Evolutionary conservation across 2,888 invertebrate genomes (phyloP), one percentile per base, ranked within the genome.

Genomic region (Podotricha telesiphe): DNA sequence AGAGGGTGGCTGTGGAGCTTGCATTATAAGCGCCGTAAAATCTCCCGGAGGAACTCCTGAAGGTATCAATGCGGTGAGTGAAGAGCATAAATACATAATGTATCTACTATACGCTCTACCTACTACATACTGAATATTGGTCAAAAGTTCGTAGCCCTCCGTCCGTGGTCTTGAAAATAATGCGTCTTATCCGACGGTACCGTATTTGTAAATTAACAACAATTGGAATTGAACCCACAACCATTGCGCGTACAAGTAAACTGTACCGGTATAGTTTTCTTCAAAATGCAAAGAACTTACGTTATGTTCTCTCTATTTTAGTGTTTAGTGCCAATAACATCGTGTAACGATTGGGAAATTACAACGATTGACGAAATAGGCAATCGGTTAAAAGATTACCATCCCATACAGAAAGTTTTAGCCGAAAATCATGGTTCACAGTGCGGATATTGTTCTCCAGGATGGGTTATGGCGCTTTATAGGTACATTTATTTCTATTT

Each of bases 361-460:
- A 74, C 94, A 22, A 96, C 96, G 94, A 86, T 95, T 28, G 96
- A 96, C 82, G 95, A 95, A 0, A 79, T 96, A 50, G 96, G 96
- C n/a, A 94, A 94, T 79, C 92, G 91, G 74, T 86, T 86, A 59
- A 82, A 85, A 5, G 96, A 96, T 0, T 96, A 96, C 77, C 95
- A 96, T 77, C 88, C 93, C 0, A 86, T 96, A 40, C 96, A 96
- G 80, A 87, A 85, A 45, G 86, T 93, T 0, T 84, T 96, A 63
- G 94, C 94, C 1, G 84, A 93, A 47, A 88, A 94, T 77, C 94
- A 95, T 82, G 96, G 95, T 0, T 94, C 94, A 0, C 96, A 96
- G 80, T 96, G 96, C 80, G 96, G 96, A 0, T 95, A 93, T 78
- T 96, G 96, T 80, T 94, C 94, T 17, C 95, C 96, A 95, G 96